Conservation (phyloP, 2,888 invertebrate genomes). For the Apocheima hispidaria region DNA sequence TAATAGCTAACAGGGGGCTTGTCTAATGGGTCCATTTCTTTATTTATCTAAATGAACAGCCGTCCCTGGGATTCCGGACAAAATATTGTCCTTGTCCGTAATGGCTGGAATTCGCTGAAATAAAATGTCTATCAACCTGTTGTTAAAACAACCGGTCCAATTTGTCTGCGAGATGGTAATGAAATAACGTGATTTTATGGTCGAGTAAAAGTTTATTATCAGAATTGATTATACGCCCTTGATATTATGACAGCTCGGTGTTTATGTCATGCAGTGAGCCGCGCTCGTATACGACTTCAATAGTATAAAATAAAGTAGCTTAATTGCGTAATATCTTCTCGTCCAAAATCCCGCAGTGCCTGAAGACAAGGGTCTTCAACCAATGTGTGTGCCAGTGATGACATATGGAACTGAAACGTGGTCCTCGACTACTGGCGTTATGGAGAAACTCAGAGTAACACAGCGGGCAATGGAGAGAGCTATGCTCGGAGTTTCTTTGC, state of each 20-base stretch:
- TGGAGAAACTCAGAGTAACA: no score
- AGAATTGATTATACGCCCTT: conserved; percentile 16
- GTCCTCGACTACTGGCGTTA: no score
- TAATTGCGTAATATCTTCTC: no score
- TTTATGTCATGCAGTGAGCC: background rate
- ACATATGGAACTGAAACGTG: no score
- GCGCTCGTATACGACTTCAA: conserved; percentile 7
- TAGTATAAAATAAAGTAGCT: background rate
- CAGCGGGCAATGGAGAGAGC: no score
- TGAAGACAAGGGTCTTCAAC: no score
- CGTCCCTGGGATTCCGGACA: background rate
- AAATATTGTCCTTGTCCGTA: background rate
- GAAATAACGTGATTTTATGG: conserved; percentile 20
- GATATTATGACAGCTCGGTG: conserved; percentile 1
- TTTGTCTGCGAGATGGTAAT: conserved; percentile 16
- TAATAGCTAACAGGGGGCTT: no score
- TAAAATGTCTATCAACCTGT: conserved; percentile 17
- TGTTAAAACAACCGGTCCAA: conserved; percentile 19
- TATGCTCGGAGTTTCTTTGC: no score
- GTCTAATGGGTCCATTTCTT: no score
- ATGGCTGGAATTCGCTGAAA: conserved; percentile 2
- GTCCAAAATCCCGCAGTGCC: no score
- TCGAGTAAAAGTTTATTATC: conserved; percentile 23
- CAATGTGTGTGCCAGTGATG: no score
- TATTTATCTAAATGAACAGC: no score